These are phyloP conservation scores for Formica aserva DNA, from an alignment of 2,888 invertebrate genomes.

Conservation along the genomic window DNA sequence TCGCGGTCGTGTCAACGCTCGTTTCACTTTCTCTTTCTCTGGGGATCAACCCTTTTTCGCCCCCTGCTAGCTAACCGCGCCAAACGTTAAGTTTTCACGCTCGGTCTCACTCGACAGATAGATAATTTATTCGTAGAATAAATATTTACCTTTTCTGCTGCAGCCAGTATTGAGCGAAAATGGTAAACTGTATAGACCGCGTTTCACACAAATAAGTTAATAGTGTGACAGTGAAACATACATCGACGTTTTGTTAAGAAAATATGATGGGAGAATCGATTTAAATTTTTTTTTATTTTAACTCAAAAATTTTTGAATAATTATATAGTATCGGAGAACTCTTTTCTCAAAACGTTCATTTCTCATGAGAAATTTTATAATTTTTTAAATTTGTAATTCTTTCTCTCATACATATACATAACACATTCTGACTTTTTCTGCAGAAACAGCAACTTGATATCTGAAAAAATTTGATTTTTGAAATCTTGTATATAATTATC, in stretches of 20 bases:
- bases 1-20: slow-evolving; percentile 47
- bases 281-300: background rate
- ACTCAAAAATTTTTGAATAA: background rate
- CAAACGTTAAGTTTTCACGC: background rate
- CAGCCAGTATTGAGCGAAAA: background rate
- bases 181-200: background rate
- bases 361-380: background rate
- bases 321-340: background rate
- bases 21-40: slow-evolving; percentile 7
- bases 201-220: slow-evolving; percentile 15
- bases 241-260: background rate
- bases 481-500: slow-evolving; percentile 2
- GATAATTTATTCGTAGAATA: slow-evolving; percentile 38
- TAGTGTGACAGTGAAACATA: background rate
- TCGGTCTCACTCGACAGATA: slow-evolving; percentile 6
- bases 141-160: slow-evolving; percentile 31
- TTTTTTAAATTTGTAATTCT: background rate
- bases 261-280: background rate
- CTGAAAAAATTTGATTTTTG: background rate
- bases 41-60: slow-evolving; percentile 14
- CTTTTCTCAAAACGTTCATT: background rate
- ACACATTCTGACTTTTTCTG: background rate
- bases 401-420: too few species aligned
- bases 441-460: background rate
- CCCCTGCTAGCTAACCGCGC: slow-evolving; percentile 6